Base-by-base conservation (phyloP, 2,113 vertebrate species). In the Ictalurus furcatus region DNA sequence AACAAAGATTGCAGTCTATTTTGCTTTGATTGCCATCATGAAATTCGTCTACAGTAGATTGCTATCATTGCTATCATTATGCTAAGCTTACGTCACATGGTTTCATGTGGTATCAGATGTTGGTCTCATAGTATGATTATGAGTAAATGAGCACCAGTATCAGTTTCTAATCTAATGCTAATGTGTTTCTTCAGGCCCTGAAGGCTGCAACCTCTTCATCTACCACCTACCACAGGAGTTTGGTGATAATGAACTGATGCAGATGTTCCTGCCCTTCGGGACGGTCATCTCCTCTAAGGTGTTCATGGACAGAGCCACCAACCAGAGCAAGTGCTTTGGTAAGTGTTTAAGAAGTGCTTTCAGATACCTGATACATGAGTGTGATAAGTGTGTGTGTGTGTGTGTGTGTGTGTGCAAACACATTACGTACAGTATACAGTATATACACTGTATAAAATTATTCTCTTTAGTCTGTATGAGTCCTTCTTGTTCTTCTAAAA, bases 181-280 rank as follows among this genome's bases (percentile, higher is more conserved):
- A 59, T 63, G 56, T 85, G 54, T 65, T 91, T 58, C 87, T 93
- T 81, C 95, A 99, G 98, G 98, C 94, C 98, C 98, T 7, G 98
- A 99, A 95, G 98, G 98, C 91, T 99, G 98, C 95, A 99, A 99
- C 95, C 97, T 99, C 93, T 99, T 99, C 96, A 99, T 99, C 96
- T 99, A 99, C 97, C 98, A 99, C 96, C 97, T 99, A 95, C 98
- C 98, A 90, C 98, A 99, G 95, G 98, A 99, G 96, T 99, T 99
- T 95, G 98, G 98, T 88, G 98, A 99, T 96, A 97, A 97, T 37
- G 98, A 99, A 94, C 96, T 99, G 95, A 99, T 98, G 95, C 98
- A 99, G 96, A 99, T 99, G 98, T 99, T 99, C 93, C 96, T 99
- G 92, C 98, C 98, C 87, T 99, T 99, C 74, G 98, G 98, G 90